Base-by-base conservation (phyloP, 2,113 vertebrate species). In the Tympanuchus pallidicinctus region DNA sequence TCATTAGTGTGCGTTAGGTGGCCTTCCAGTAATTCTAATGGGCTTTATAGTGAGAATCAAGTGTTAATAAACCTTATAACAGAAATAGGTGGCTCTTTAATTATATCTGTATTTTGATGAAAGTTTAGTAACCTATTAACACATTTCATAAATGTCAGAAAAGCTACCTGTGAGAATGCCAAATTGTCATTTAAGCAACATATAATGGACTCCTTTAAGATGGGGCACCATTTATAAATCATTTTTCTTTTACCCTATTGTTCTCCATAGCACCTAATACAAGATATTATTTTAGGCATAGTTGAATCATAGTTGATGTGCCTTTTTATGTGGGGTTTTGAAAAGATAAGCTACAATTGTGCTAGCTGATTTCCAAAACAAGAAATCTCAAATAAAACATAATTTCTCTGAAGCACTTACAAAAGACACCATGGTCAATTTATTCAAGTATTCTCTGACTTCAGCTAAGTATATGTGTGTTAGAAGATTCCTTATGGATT, bases 331-430 rank as follows among this genome's bases (percentile, higher is more conserved):
- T 20, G 8, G 27, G 67, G 9, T 83, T 92, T 84, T 81, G 57
- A 92, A 94, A 90, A 24, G 21, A 59, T 71, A 47, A 93, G 24
- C 22, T 69, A 45, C 54, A 69, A 48, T 71, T 92, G 66, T 75
- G 77, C 48, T 61, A 95, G 36, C 54, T 92, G 36, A 82, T 91
- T 88, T 95, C 27, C 27, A 78, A 94, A 93, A 30, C 64, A 48
- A 89, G 92, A 94, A 94, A 87, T 90, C 67, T 48, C 66, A 82
- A 72, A 69, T 81, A 93, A 92, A 61, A 34, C 61, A 36, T 47
- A 78, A 86, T 89, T 92, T 92, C 86, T 90, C 25, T 90, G 77
- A 86, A 92, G 81, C 86, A 90, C 77, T 92, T 92, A 89, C 36
- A 92, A 70, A 54, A 89, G 83, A 80, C 16, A 88, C 40, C 30